Base-by-base conservation (phyloP, 35 echinoderm and acorn worm genomes). In the Lytechinus pictus region DNA sequence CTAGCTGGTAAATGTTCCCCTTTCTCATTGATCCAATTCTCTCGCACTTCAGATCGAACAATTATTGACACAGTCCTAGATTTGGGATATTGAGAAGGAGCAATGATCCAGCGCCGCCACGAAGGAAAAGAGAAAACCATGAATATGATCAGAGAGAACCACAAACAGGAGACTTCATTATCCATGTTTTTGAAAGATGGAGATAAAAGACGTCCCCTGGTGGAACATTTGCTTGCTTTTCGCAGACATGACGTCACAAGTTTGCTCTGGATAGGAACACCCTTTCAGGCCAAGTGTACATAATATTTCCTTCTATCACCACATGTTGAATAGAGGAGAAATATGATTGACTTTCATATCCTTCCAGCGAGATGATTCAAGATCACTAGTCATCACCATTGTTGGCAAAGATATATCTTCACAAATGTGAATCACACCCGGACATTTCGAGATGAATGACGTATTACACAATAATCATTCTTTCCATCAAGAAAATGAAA, bases 21-120 rank as follows among this genome's bases (percentile, higher is more conserved):
- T 54, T 54, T 44, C 88, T 90, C 88, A 90, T 90, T 90, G 88
- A 90, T 90, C 88, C 88, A 90, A 90, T 90, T 90, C 88, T 90
- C 52, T 54, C 88, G 9, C 52, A 52, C 88, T 90, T 44, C 88
- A 52, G 52, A 90, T 90, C 88, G 88, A 90, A 90, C 88, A 90
- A 52, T 90, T 90, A 90, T 90, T 90, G 88, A 90, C 88, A 90
- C 88, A 90, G 88, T 90, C 52, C 88, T 90, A 90, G 88, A 52
- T 90, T 90, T 90, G 88, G 28, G 88, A 90, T 90, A 90, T 90
- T 90, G 88, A 52, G 52, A 90, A 54, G 52, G 88, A 54, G 88
- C 88, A 79, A 24, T 79, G 66, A 79, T 79, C 66, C 66, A 79
- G 66, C 66, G 16, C 16, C 66, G n/a, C 21, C 66, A 79, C 16